These are phyloP conservation scores for Cossypha dichroa DNA, from an alignment of 2,797 vertebrate genomes.

Conservation along the genomic window DNA sequence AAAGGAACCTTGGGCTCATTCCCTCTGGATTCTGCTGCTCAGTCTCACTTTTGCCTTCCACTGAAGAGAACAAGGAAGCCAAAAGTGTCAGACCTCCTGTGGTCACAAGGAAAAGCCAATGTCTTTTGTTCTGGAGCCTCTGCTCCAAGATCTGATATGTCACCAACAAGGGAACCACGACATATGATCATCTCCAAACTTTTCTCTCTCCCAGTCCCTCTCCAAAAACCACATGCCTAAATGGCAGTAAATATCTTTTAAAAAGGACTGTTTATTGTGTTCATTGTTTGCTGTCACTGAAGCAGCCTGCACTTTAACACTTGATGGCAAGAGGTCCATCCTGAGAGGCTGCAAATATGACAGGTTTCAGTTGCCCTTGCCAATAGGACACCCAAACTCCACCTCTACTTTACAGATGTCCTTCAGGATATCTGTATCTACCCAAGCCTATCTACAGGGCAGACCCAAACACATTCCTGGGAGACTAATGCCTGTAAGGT, in stretches of 20 bases:
- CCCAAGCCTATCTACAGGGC: not conserved
- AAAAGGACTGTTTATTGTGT: not conserved
- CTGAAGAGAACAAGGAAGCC: not conserved
- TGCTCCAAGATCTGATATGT: not conserved
- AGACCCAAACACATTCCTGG: not conserved
- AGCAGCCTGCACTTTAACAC: not conserved
- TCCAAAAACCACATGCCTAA: not conserved
- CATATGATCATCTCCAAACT: not conserved
- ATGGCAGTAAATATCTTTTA: not conserved
- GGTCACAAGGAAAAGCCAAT: not conserved
- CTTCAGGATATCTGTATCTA: not conserved
- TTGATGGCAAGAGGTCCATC: not conserved
- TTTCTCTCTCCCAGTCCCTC: not conserved
- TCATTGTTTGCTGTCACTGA: not conserved
- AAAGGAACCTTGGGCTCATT: not conserved
- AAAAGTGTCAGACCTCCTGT: fast-evolving
- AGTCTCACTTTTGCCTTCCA: not conserved
- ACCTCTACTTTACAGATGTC: not conserved
- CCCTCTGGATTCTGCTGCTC: not conserved
- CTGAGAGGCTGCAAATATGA: not conserved
- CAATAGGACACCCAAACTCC: not conserved
- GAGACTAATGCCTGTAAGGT: not conserved
- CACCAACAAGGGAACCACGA: not conserved
- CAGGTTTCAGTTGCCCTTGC: not conserved
- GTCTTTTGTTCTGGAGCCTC: not conserved